Evolutionary conservation across 1,140 invertebrate genomes (phyloP), one percentile per base, ranked within the genome.

Genomic region (Achroia grisella): DNA sequence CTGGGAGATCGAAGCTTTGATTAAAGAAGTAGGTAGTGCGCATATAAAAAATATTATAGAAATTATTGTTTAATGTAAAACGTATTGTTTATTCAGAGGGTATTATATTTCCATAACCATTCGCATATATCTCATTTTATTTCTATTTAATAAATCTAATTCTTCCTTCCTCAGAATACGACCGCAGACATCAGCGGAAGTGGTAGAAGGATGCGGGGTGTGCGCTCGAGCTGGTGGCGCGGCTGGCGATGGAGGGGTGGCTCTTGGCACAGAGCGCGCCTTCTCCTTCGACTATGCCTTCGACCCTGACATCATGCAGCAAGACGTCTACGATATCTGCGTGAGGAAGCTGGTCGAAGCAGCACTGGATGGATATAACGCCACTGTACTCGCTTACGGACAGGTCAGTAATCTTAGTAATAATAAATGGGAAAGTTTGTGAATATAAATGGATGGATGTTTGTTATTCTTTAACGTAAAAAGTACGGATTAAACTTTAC

Each of bases 201-300:
- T 96, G 54, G 95, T 98, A 31, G 97, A 98, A 68, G 95, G 96
- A 90, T 98, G 96, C 83, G 91, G 96, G 44, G 89, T 97, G 34
- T 99, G 97, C 78, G 98, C 97, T 0, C 88, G 90, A 36, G 95
- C 98, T 4, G 93, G 89, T 35, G 95, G 98, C n/a, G 92, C 95
- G 8, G 90, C 93, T 1, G 93, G 91, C 0, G 95, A 97, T 56
- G 94, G 97, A 0, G 96, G 99, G 75, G 92, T 99, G 1, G 93
- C 95, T 48, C 88, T 99, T 5, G 97, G 97, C 35, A 92, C 93
- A 10, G 97, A 99, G 79, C 95, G 97, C 71, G 92, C 94, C 28
- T 99, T 99, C 87, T 99, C 98, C 4, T 99, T 98, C 82, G 97
- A 99, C 86, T 93, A 94, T 87, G 97, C 99, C 3, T 97, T 98